Evolutionary conservation across 2,797 vertebrate genomes (phyloP).

Genomic region (Hipposideros larvatus): DNA sequence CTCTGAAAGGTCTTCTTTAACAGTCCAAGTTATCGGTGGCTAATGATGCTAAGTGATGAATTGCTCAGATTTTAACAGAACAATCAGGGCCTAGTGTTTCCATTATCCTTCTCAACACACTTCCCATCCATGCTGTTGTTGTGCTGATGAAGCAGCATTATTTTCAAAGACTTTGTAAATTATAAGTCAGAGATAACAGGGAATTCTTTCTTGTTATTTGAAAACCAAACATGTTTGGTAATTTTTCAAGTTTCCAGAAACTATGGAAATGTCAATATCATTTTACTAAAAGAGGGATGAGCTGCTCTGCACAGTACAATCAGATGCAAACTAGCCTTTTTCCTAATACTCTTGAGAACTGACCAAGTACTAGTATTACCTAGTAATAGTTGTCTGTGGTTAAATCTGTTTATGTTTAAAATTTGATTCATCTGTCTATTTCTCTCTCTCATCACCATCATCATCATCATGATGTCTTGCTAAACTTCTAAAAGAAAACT

Average conservation of each 20-base stretch:
- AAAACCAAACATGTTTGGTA: conserved; percentile 71
- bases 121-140: conserved; percentile 70
- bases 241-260: conserved; percentile 73
- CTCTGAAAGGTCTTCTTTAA: conserved; percentile 70
- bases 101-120: conserved; percentile 76
- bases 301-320: neutral
- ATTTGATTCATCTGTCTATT: neutral
- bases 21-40: conserved; percentile 65
- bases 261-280: conserved; percentile 58
- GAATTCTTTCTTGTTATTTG: conserved; percentile 69
- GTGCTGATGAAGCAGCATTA: conserved; percentile 78
- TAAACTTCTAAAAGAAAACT: conserved; percentile 75
- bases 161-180: conserved; percentile 81
- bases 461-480: conserved; percentile 12
- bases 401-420: conserved; percentile 65
- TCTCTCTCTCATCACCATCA: neutral
- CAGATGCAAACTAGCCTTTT: neutral
- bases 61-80: conserved; percentile 81
- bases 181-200: conserved; percentile 78
- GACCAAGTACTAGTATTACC: neutral
- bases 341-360: conserved; percentile 39
- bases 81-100: conserved; percentile 75
- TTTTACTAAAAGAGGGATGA: conserved; percentile 61
- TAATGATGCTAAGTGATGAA: conserved; percentile 85
- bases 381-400: conserved; percentile 47